phyloP scores from a whole-genome alignment of 2,888 invertebrate species.

The Stegophylla sp. region DNA sequence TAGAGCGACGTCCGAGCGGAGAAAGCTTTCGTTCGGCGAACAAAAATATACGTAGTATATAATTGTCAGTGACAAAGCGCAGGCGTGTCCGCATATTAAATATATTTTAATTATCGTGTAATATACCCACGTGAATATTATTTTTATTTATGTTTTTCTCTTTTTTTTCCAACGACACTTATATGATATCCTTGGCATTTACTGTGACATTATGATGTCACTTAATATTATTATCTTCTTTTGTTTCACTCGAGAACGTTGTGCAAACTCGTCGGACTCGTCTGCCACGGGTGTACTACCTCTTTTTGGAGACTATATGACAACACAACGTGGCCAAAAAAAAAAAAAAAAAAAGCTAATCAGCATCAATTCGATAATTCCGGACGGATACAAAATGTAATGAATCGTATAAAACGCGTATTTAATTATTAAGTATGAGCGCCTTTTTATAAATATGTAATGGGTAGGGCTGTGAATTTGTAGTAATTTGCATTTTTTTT shows the following conservation, averaged over 20 bases:
- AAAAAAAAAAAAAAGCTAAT: conserved; percentile 1
- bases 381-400: too few species aligned
- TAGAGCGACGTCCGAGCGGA: not conserved
- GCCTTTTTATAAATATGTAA: too few species aligned
- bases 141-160: not conserved
- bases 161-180: not conserved
- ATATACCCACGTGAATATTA: not conserved
- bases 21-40: not conserved
- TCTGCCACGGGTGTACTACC: too few species aligned
- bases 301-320: too few species aligned
- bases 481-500: too few species aligned
- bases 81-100: conserved; percentile 15
- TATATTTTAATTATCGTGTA: too few species aligned
- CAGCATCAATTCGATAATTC: too few species aligned
- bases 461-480: too few species aligned
- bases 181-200: conserved; percentile 48
- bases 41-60: conserved; percentile 7
- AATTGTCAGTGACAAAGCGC: not conserved
- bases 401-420: too few species aligned
- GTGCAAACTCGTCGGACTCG: not conserved
- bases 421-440: too few species aligned
- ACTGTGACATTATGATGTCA: conserved; percentile 18
- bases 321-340: too few species aligned
- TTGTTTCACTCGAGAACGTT: too few species aligned
- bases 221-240: conserved; percentile 33